Conservation (phyloP, 2,113 vertebrate species). For the Okapia johnstoni region DNA sequence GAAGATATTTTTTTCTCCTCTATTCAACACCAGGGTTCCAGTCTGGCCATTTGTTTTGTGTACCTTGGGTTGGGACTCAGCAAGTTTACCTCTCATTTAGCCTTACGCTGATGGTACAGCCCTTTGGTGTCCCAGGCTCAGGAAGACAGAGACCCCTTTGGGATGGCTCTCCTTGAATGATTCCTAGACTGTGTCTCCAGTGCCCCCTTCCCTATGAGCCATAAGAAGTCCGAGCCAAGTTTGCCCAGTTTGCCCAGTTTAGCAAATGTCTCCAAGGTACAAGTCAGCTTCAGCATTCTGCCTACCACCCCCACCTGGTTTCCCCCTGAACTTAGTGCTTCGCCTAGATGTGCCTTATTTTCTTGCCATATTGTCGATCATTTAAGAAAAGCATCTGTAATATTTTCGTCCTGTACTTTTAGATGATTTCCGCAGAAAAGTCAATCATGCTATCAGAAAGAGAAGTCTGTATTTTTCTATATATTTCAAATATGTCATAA, state of each 20-base stretch:
- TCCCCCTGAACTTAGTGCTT: background rate
- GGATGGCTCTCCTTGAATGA: background rate
- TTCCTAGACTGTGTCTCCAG: background rate
- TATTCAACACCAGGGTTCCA: background rate
- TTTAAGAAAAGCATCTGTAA: background rate
- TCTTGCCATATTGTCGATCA: background rate
- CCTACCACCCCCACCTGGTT: background rate
- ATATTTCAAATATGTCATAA: background rate
- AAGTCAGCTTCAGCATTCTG: background rate
- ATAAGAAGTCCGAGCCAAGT: background rate
- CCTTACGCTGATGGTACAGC: background rate
- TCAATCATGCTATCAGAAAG: background rate
- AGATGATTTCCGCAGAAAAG: background rate
- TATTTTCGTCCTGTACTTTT: background rate
- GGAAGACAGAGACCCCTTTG: background rate
- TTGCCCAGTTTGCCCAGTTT: background rate
- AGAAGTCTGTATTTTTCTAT: background rate
- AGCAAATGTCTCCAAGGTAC: background rate
- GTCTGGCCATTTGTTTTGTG: background rate
- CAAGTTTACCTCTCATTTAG: background rate
- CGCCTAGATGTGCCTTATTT: background rate
- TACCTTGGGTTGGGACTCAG: background rate
- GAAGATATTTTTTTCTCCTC: background rate
- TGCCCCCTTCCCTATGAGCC: background rate
- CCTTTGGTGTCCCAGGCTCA: background rate